phyloP scores from a whole-genome alignment of 1,140 invertebrate genomes.

The Drosophila novamexicana region DNA sequence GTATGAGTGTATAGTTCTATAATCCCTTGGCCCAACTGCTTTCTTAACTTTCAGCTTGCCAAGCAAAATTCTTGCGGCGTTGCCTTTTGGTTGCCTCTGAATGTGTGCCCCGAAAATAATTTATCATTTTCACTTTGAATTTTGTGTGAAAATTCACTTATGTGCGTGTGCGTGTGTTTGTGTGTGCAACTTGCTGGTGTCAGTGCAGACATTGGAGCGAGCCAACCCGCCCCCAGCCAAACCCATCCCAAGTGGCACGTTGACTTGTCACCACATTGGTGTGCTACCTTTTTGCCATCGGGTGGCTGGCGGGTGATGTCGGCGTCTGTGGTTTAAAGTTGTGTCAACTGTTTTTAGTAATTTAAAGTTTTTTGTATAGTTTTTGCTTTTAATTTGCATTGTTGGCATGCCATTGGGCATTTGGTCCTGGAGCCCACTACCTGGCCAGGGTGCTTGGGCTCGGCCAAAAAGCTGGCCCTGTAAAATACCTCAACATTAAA shows the following conservation, averaged over 20 bases:
- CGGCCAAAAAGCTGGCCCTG: slow-evolving; percentile 5
- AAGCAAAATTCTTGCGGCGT: slow-evolving; percentile 77
- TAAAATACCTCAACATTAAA: slow-evolving; percentile 79
- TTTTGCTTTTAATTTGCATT: slow-evolving; percentile 67
- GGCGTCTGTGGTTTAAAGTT: slow-evolving; percentile 63
- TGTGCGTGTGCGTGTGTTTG: slow-evolving; percentile 3
- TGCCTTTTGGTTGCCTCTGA: slow-evolving; percentile 46
- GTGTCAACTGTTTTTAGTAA: slow-evolving; percentile 54
- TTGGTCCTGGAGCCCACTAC: slow-evolving; percentile 6
- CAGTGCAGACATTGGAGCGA: slow-evolving; percentile 21
- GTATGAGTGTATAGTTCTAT: slow-evolving; percentile 2
- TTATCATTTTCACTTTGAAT: slow-evolving; percentile 73
- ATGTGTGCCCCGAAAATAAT: slow-evolving; percentile 63
- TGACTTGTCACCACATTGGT: slow-evolving; percentile 42
- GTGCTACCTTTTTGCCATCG: slow-evolving; percentile 54
- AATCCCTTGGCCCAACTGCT: slow-evolving; percentile 38
- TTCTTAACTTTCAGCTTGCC: slow-evolving; percentile 72
- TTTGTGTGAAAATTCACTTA: slow-evolving; percentile 55
- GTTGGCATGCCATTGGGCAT: slow-evolving; percentile 35
- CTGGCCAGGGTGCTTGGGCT: slow-evolving; percentile 14
- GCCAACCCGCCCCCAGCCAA: neutral
- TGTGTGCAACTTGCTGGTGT: slow-evolving; percentile 8
- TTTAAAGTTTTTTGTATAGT: slow-evolving; percentile 64
- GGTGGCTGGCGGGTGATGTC: neutral
- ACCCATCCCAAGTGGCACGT: slow-evolving; percentile 1